These are phyloP conservation scores for Melangyna quadrimaculata DNA, from an alignment of 2,888 invertebrate species.

Conservation along the genomic window DNA sequence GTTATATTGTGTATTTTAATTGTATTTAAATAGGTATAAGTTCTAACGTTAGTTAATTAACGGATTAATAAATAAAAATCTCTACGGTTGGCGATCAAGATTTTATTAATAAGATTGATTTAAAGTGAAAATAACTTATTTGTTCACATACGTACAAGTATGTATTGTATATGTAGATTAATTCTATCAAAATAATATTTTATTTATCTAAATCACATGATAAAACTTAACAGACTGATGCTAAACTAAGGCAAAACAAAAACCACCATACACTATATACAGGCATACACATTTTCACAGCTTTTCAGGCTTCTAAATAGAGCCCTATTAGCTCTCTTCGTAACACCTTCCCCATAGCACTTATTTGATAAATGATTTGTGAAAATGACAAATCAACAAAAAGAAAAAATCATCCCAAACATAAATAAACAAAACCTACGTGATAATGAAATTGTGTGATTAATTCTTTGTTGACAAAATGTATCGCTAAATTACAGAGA, in stretches of 20 bases:
- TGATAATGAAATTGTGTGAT: constrained; percentile 19
- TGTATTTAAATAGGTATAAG: too few species aligned
- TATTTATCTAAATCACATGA: neutral
- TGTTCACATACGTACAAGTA: too few species aligned
- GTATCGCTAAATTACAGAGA: neutral
- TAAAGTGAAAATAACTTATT: too few species aligned
- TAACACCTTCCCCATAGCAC: neutral
- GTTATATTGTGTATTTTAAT: too few species aligned
- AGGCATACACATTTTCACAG: neutral
- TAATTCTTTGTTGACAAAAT: constrained; percentile 4
- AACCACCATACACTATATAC: neutral
- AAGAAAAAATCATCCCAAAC: neutral
- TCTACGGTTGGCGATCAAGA: too few species aligned
- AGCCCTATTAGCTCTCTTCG: neutral
- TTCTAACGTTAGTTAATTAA: too few species aligned
- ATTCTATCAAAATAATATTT: neutral
- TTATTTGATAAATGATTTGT: neutral
- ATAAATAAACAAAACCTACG: neutral
- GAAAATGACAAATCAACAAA: neutral
- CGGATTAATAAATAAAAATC: too few species aligned
- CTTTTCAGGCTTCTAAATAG: neutral
- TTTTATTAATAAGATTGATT: too few species aligned
- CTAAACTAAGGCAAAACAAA: neutral
- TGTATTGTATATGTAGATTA: too few species aligned
- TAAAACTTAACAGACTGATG: neutral